Percentiles rank a stretch among this genome's conserved stretches.
Evolutionary conservation across 2,888 invertebrate genomes (phyloP).

Genomic region (Frankliniella fusca): DNA sequence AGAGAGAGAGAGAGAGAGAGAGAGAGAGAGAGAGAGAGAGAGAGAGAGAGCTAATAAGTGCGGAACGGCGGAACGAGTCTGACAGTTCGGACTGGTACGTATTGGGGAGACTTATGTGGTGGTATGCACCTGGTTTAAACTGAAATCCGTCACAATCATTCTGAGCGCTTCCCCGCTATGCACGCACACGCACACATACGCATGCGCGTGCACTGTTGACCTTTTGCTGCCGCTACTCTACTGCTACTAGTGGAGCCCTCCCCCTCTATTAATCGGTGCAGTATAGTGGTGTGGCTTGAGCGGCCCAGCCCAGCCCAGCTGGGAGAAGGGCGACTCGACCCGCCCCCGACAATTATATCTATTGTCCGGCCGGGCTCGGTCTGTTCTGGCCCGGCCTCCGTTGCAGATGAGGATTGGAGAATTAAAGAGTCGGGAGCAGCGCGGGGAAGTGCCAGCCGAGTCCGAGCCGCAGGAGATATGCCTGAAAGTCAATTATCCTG

Average conservation of each 20-base stretch:
- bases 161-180: not conserved
- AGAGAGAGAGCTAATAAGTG: too few relatives aligned
- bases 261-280: not conserved
- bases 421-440: not conserved
- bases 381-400: not conserved
- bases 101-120: too few relatives aligned
- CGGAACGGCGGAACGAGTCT: not conserved
- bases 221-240: not conserved
- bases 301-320: not conserved
- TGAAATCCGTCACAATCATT: not conserved
- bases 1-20: too few relatives aligned
- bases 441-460: not conserved
- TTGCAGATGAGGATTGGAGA: slow-evolving; percentile 13
- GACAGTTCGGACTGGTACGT: not conserved
- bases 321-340: not conserved
- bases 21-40: too few relatives aligned
- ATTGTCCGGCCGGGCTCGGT: not conserved
- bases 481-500: slow-evolving; percentile 13
- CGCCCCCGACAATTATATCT: not conserved
- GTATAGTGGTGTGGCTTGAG: not conserved
- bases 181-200: not conserved
- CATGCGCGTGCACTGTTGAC: not conserved
- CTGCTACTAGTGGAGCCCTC: too few relatives aligned
- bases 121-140: not conserved
- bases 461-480: not conserved